These are phyloP conservation scores for Amphiprion clarkii DNA, from an alignment of 2,797 vertebrate genomes.

Conservation along the genomic window DNA sequence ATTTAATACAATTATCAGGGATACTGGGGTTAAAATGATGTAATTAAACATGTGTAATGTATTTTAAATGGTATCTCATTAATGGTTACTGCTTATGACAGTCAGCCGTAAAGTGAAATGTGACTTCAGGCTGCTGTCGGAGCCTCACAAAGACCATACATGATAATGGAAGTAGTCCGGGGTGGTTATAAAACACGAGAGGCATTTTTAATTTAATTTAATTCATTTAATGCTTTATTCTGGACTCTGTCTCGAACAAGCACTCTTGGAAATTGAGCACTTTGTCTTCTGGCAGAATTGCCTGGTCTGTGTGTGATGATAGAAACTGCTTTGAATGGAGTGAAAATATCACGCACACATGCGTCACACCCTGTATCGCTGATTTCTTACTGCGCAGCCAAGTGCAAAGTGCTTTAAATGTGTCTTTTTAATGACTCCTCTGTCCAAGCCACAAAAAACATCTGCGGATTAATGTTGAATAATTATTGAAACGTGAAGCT, in stretches of 20 bases:
- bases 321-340: slow-evolving; percentile 42
- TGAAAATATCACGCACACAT: slow-evolving; percentile 46
- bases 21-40: slow-evolving; percentile 8
- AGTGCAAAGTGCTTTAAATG: slow-evolving; percentile 41
- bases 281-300: slow-evolving; percentile 66
- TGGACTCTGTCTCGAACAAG: slow-evolving; percentile 66
- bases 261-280: slow-evolving; percentile 69
- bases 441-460: slow-evolving; percentile 17
- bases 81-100: slow-evolving; percentile 17
- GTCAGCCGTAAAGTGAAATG: slow-evolving; percentile 34
- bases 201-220: slow-evolving; percentile 52
- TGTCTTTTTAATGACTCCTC: slow-evolving; percentile 45
- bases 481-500: slow-evolving; percentile 40
- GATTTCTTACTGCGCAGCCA: slow-evolving; percentile 32
- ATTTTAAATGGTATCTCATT: slow-evolving; percentile 29
- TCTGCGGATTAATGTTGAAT: slow-evolving; percentile 45
- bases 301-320: slow-evolving; percentile 30
- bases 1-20: neutral
- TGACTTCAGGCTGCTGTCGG: slow-evolving; percentile 1
- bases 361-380: slow-evolving; percentile 28
- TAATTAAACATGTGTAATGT: slow-evolving; percentile 19
- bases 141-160: slow-evolving; percentile 22
- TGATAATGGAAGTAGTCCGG: slow-evolving; percentile 26
- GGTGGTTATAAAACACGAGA: slow-evolving; percentile 51
- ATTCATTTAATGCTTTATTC: slow-evolving; percentile 67